Evolutionary conservation across 2,888 invertebrate species (phyloP).

Genomic region (Chirona hameri): DNA sequence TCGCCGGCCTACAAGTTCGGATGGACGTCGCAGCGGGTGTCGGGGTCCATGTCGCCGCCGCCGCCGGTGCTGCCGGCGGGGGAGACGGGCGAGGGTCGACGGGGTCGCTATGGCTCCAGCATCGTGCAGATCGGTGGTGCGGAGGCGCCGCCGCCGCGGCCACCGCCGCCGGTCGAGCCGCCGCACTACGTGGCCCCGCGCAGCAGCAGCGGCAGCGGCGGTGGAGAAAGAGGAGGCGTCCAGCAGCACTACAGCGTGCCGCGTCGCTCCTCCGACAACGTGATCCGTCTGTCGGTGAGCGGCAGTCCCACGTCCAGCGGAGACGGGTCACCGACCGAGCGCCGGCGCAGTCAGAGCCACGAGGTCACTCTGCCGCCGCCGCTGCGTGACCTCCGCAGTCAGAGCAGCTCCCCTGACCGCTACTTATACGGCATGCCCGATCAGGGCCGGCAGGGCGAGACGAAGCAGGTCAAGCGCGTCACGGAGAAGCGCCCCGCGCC

Average conservation of each 20-base stretch:
- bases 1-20: background rate
- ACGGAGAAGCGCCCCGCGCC: background rate
- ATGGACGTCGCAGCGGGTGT: slow-evolving; percentile 6
- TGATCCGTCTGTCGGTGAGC: slow-evolving; percentile 12
- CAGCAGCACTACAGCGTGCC: slow-evolving; percentile 26
- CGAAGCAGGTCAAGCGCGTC: background rate
- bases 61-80: background rate
- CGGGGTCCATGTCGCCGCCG: background rate
- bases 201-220: background rate
- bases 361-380: slow-evolving; percentile 2
- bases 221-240: background rate
- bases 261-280: background rate
- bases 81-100: background rate
- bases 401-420: slow-evolving; percentile 25
- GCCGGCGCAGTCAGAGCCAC: slow-evolving; percentile 12
- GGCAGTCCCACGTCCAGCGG: slow-evolving; percentile 12
- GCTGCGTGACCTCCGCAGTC: background rate
- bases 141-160: background rate
- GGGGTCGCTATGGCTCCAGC: slow-evolving; percentile 25
- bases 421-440: slow-evolving; percentile 1
- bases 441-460: background rate
- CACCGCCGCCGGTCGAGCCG: background rate
- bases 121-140: slow-evolving; percentile 1
- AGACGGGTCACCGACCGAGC: background rate
- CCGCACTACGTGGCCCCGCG: background rate